Conservation (phyloP, 2,113 vertebrate genomes). For the Phylloscopus whistleri region DNA sequence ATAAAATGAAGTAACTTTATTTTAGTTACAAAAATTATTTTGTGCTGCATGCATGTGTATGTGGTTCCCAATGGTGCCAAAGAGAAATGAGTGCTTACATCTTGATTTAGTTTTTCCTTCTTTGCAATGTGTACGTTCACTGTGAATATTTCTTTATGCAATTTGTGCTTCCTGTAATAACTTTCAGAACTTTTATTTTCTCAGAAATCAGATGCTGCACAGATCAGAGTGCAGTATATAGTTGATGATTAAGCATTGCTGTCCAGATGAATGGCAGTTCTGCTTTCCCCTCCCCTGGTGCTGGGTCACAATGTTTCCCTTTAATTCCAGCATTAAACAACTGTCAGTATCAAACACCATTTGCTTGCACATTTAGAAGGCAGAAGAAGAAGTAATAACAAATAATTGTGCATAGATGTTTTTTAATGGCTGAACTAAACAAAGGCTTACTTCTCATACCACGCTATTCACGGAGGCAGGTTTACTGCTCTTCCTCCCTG, state of each 20-base stretch:
- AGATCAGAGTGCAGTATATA: background rate
- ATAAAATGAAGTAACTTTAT: background rate
- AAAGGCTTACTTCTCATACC: background rate
- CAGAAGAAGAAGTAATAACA: background rate
- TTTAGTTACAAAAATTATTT: slow-evolving; percentile 7
- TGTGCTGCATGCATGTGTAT: background rate
- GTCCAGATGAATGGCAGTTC: background rate
- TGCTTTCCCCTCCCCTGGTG: background rate
- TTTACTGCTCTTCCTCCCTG: background rate
- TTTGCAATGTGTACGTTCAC: background rate
- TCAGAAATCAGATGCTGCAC: background rate
- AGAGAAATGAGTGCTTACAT: background rate
- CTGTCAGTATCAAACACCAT: background rate
- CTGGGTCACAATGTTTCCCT: background rate
- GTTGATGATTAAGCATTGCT: slow-evolving; percentile 8
- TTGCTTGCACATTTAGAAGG: background rate
- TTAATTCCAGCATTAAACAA: background rate
- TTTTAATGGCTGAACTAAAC: background rate
- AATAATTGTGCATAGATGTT: background rate
- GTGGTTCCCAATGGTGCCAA: background rate
- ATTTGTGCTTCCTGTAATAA: background rate
- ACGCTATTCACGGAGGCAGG: background rate
- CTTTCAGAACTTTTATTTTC: background rate
- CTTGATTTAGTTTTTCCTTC: background rate
- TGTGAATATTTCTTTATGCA: background rate